A percentile compares a stretch with the other conserved stretches of the same genome.
These are phyloP conservation scores for Megathymus violae DNA, from an alignment of 1,140 invertebrate species.

Conservation along the genomic window DNA sequence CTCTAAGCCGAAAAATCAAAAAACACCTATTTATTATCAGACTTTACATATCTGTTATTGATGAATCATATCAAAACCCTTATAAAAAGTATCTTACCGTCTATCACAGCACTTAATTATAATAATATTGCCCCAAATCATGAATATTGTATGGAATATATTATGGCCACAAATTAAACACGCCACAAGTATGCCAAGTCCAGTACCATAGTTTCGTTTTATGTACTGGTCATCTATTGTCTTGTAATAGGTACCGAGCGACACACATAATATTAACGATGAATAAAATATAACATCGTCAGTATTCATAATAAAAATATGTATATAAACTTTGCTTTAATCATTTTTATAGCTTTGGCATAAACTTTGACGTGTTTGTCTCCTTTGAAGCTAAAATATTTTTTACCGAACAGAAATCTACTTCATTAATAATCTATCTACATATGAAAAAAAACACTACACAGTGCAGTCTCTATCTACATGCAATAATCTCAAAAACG, in stretches of 20 bases:
- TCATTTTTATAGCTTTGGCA: constrained; percentile 8
- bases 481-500: too few species aligned
- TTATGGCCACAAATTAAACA: constrained; percentile 60
- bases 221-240: constrained; percentile 52
- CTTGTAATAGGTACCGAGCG: constrained; percentile 61
- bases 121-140: constrained; percentile 70
- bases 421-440: too few species aligned
- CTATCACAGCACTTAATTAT: constrained; percentile 70
- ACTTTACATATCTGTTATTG: too few species aligned
- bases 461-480: too few species aligned
- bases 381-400: constrained; percentile 1
- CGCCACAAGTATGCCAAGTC: constrained; percentile 58
- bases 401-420: too few species aligned
- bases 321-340: constrained; percentile 6
- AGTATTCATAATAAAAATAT: constrained; percentile 18
- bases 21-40: too few species aligned
- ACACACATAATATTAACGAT: constrained; percentile 58
- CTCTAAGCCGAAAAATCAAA: too few species aligned
- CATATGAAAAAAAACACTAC: too few species aligned
- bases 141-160: constrained; percentile 54
- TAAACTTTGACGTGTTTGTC: constrained; percentile 9
- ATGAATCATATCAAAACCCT: too few species aligned
- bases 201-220: constrained; percentile 65
- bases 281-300: constrained; percentile 48
- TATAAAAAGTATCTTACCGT: constrained; percentile 49